These are phyloP conservation scores for Chaunax sp. DNA, from an alignment of 2,797 vertebrate genomes.

Conservation along the genomic window DNA sequence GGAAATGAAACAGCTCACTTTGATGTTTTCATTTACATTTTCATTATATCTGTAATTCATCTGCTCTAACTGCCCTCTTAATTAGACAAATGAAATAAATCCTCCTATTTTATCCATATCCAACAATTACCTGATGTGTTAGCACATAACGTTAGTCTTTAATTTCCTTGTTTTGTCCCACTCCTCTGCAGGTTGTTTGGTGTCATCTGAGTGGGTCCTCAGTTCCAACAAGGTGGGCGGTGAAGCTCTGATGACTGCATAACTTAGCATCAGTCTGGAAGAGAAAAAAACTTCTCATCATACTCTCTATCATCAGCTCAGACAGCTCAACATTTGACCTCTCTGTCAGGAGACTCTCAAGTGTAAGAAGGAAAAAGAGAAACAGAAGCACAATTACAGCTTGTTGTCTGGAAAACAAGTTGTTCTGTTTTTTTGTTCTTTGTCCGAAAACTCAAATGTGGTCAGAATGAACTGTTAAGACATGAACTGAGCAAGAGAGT, in stretches of 20 bases:
- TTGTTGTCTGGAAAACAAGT: neutral
- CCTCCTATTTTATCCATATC: neutral
- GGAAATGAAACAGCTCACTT: no score
- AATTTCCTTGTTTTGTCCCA: conserved; percentile 34
- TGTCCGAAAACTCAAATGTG: neutral
- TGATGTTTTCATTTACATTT: no score
- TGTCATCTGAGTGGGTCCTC: conserved; percentile 48
- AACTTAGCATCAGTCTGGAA: conserved; percentile 27
- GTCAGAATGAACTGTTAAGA: conserved; percentile 12
- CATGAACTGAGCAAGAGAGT: conserved; percentile 7
- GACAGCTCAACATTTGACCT: conserved; percentile 37
- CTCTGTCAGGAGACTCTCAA: conserved; percentile 9
- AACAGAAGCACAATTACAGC: conserved; percentile 3
- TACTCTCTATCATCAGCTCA: conserved; percentile 16
- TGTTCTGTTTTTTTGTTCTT: neutral
- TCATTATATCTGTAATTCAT: neutral
- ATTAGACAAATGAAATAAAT: neutral
- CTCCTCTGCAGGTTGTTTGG: conserved; percentile 51
- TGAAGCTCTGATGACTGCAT: conserved; percentile 18
- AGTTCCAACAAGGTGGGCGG: conserved; percentile 15
- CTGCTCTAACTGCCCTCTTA: neutral
- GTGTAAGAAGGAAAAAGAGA: conserved; percentile 8
- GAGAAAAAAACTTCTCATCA: conserved; percentile 51
- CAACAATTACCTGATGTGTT: no score
- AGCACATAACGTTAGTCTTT: conserved; percentile 2